These are phyloP conservation scores for Notiomystis cincta DNA, from an alignment of 2,113 vertebrate genomes.

Conservation along the genomic window DNA sequence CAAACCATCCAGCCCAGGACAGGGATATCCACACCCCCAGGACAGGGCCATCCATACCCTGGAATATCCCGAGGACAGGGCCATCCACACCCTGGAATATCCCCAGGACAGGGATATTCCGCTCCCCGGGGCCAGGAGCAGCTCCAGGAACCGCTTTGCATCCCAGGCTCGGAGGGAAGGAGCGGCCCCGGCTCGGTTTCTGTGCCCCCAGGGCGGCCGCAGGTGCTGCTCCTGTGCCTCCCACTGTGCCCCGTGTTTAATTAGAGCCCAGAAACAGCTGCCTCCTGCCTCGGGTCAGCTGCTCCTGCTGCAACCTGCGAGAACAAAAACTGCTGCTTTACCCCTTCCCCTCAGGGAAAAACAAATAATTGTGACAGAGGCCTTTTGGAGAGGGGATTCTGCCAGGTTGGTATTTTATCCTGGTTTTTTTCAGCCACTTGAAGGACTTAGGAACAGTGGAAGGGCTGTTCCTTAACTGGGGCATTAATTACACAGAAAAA, in stretches of 20 bases:
- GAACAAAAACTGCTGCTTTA: rapidly evolving
- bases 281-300: background rate
- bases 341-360: background rate
- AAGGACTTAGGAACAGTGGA: background rate
- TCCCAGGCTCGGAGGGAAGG: background rate
- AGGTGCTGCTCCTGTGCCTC: conserved; percentile 33
- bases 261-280: conserved; percentile 44
- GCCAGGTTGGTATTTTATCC: background rate
- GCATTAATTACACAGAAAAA: background rate
- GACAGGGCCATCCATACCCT: rapidly evolving
- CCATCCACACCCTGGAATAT: no score
- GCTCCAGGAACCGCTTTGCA: background rate
- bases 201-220: conserved; percentile 2
- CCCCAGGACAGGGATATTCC: no score
- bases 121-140: background rate
- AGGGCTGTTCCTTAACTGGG: background rate
- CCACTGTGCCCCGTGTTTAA: conserved; percentile 12
- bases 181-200: background rate
- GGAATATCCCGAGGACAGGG: no score
- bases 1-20: rapidly evolving
- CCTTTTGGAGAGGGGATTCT: background rate
- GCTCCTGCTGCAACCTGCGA: background rate
- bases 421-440: background rate
- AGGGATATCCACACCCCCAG: rapidly evolving
- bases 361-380: background rate